Base-by-base conservation (phyloP, 2,888 invertebrate species). In the Hesperia comma region DNA sequence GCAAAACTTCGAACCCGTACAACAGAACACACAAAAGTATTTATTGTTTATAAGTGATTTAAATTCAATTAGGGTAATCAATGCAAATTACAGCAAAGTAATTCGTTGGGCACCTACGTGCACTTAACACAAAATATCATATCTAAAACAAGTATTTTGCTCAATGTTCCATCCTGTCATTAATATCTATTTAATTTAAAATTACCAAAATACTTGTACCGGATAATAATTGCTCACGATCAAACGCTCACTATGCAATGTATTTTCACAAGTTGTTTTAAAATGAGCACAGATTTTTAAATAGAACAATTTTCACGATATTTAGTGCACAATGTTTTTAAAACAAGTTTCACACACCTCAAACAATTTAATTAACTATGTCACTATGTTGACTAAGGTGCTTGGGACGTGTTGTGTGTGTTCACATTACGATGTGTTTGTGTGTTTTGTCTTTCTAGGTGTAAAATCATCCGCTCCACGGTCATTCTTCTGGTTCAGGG, bases 401-500 rank as follows among this genome's bases (percentile, higher is more conserved):
- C 76, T 76, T 83, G 88, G 84, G 84, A 76, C 77, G 73, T 26
- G 26, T 26, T 5, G 26, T 79, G 79, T 81, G n/a, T n/a, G n/a
- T n/a, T n/a, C 84, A 85, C 85, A 77, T 85, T 78, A 84, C 84
- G 76, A 87, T 85, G 80, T 89, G 86, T 88, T 83, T 89, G 86
- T 89, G 86, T 89, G 80, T 87, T 88, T 89, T 81, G 77, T 83
- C 87, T 90, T 92, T 90, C 85, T 92, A 92, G 92, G 92, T 92
- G 80, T 92, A 88, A 92, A 92, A 91, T 90, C 92, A 92, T 89
- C 92, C 86, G 92, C 89, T 83, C 92, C 92, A 85, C 87, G 92
- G 86, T 92, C 92, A 81, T 92, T 92, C 92, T 92, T 92, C 92
- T 92, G 92, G 92, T 92, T 92, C 92, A 92, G 92, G 89, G 90